Percentiles rank a stretch among this genome's conserved stretches.
phyloP scores from a whole-genome alignment of 2,797 vertebrate genomes.

The Hydrophis major region DNA sequence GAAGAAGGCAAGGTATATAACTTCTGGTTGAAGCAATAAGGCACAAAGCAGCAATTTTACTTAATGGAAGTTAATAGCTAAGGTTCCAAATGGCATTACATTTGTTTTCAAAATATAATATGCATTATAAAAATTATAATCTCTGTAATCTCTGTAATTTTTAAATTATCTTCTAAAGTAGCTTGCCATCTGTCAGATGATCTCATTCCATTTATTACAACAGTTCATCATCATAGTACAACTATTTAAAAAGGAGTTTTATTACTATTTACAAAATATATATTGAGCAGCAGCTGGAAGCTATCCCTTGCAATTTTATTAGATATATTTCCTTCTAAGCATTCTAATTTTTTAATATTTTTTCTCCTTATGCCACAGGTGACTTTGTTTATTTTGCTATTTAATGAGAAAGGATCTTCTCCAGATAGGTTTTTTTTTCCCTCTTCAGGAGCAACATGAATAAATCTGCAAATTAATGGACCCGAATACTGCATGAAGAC shows the following conservation, averaged over 20 bases:
- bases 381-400: neutral
- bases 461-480: neutral
- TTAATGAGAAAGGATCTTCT: neutral
- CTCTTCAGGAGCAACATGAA: neutral
- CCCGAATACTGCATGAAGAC: neutral
- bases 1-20: neutral
- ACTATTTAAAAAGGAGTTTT: neutral
- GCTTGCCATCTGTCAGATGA: neutral
- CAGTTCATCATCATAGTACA: neutral
- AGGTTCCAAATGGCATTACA: neutral
- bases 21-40: neutral
- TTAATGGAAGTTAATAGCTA: neutral
- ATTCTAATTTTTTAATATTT: neutral
- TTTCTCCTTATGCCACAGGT: neutral
- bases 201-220: neutral
- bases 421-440: neutral
- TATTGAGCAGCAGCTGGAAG: neutral
- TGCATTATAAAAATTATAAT: neutral
- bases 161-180: neutral
- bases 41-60: neutral
- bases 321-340: neutral
- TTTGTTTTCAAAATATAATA: neutral
- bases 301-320: neutral
- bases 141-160: accelerated
- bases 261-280: neutral